These are phyloP conservation scores for Meghimatium bilineatum DNA, from an alignment of 2,888 invertebrate genomes.

Conservation along the genomic window DNA sequence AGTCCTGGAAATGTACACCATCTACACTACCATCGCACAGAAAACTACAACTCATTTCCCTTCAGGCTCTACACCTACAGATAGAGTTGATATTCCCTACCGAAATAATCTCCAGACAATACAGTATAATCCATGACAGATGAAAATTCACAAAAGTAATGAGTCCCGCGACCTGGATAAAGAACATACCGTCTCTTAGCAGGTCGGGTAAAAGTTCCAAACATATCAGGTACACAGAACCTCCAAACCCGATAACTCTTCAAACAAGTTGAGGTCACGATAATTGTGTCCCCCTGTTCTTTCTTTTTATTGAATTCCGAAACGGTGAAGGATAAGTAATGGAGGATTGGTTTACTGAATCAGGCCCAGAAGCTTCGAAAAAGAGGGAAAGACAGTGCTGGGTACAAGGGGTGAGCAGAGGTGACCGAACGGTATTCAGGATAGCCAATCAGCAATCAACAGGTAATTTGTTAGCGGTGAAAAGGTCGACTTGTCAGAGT, in stretches of 20 bases:
- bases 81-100: neutral
- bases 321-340: neutral
- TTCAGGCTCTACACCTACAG: neutral
- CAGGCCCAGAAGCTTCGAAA: neutral
- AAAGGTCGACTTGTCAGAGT: slow-evolving; percentile 19
- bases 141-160: neutral
- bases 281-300: neutral
- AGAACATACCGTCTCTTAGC: neutral
- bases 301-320: neutral
- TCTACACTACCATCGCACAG: neutral
- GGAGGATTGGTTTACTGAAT: neutral
- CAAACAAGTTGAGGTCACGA: neutral
- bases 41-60: neutral
- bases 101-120: too few relatives aligned
- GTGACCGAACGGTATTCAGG: neutral
- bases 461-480: slow-evolving; percentile 28
- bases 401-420: neutral
- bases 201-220: neutral
- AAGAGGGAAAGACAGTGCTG: neutral
- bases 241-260: neutral
- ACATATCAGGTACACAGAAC: neutral
- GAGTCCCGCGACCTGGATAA: neutral
- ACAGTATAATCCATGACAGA: too few relatives aligned
- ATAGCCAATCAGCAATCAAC: slow-evolving; percentile 48
- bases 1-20: too few relatives aligned